Conservation (phyloP, 92 coral and sea anemone genomes). For the Virgularia gustaviana region DNA sequence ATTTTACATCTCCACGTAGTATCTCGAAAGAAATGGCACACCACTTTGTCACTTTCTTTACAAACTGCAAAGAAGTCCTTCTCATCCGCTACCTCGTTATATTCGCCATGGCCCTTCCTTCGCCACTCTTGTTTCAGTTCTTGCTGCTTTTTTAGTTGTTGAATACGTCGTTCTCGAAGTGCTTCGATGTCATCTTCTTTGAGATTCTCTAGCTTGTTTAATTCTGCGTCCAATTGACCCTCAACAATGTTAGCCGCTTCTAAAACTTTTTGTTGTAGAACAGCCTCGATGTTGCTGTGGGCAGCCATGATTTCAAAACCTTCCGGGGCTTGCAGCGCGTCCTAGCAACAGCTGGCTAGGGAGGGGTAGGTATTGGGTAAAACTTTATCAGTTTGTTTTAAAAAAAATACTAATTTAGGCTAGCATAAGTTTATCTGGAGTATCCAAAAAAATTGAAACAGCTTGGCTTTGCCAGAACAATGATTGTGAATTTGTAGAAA, state of each 20-base stretch:
- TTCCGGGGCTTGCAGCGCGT: not conserved
- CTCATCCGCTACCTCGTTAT: constrained; percentile 78
- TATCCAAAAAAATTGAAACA: not conserved
- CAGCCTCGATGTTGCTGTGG: constrained; percentile 56
- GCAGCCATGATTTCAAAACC: constrained; percentile 47
- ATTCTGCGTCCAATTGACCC: constrained; percentile 93
- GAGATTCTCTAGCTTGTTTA: constrained; percentile 78
- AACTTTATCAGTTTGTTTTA: too few species aligned
- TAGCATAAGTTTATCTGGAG: too few species aligned
- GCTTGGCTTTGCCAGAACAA: too few species aligned
- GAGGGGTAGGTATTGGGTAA: constrained; percentile 10
- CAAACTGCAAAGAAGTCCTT: constrained; percentile 86
- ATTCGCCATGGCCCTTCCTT: constrained; percentile 89
- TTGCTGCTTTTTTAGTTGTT: constrained; percentile 82
- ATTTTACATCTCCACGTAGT: constrained; percentile 94
- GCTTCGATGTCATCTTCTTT: constrained; percentile 84
- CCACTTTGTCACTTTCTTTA: constrained; percentile 81
- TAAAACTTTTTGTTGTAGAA: constrained; percentile 72
- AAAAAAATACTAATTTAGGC: too few species aligned
- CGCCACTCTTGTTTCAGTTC: constrained; percentile 87
- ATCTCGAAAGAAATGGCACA: constrained; percentile 89
- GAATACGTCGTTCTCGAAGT: constrained; percentile 86
- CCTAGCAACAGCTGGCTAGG: not conserved
- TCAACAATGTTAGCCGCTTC: constrained; percentile 85
- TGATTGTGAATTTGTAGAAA: too few species aligned